Base-by-base conservation (phyloP, 2,113 vertebrate genomes). In the Peromyscus californicus region DNA sequence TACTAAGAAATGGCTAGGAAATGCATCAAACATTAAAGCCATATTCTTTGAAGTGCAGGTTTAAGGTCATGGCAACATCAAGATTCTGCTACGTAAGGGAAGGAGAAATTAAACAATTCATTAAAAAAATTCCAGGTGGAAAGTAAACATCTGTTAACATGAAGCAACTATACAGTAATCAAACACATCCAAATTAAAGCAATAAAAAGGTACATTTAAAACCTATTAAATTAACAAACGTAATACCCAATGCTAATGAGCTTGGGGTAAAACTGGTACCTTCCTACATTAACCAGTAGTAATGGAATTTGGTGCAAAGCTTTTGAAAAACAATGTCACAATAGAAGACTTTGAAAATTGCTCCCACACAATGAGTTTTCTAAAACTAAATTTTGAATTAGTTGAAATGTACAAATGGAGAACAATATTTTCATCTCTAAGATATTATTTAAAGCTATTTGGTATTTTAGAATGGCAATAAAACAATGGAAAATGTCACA, bases 121-220 rank as follows among this genome's bases (percentile, higher is more conserved):
- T 85, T 84, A 29, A 36, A 72, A 93, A 82, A 93, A 57, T 33
- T 93, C 65, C 75, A 95, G 65, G 91, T 95, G 65, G 79, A 93
- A 92, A 96, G 86, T 84, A 88, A 96, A 69, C 65, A 96, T 92
- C 70, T 97, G 88, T 51, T 89, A 96, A 89, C 17, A 69, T 74
- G 61, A 93, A 90, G 4, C 63, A 85, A 21, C 36, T 95, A 45
- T 90, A 39, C 84, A 76, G 51, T 95, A 96, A 90, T 96, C 90
- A 97, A 95, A 97, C 29, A 67, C 36, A 80, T 92, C 69, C 24
- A 96, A 85, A 90, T 96, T 94, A 91, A 96, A 65, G 54, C 90
- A 93, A 72, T 79, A 63, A 92, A 97, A 93, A 96, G 48, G 36
- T 96, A 90, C 57, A 61, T 95, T 92, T 94, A 97, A 96, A 95